Evolutionary conservation across 2,797 vertebrate species (phyloP).

Genomic region (Cottoperca gobio): DNA sequence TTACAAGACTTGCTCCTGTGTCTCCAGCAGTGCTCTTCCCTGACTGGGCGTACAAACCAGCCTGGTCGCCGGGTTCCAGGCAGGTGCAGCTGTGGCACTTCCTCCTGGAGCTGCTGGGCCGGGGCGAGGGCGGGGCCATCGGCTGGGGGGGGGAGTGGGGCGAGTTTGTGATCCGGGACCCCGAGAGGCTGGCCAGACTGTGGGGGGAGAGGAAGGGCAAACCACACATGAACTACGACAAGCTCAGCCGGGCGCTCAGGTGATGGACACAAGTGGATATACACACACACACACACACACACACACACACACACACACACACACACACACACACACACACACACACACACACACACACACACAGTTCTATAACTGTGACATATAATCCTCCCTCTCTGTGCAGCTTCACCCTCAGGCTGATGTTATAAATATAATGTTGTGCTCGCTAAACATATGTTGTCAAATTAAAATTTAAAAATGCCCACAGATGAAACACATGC

Average conservation of each 20-base stretch:
- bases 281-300: background rate
- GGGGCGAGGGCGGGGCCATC: slow-evolving; percentile 78
- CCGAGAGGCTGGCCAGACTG: slow-evolving; percentile 81
- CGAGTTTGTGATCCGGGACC: slow-evolving; percentile 84
- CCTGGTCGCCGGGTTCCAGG: slow-evolving; percentile 84
- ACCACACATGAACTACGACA: slow-evolving; percentile 89
- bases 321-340: background rate
- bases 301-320: background rate
- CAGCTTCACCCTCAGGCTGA: slow-evolving; percentile 38
- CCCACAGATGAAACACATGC: slow-evolving; percentile 34
- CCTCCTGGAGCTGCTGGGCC: slow-evolving; percentile 82
- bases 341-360: slow-evolving; percentile 3
- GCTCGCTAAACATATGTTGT: slow-evolving; percentile 31
- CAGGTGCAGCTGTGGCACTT: slow-evolving; percentile 87
- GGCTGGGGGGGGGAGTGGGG: slow-evolving; percentile 85
- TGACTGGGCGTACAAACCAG: slow-evolving; percentile 87
- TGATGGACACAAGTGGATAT: slow-evolving; percentile 29
- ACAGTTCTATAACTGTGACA: background rate
- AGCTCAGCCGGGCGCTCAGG: slow-evolving; percentile 88
- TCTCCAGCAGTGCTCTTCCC: slow-evolving; percentile 82
- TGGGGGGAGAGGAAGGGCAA: slow-evolving; percentile 87
- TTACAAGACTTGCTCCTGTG: background rate
- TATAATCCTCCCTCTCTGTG: slow-evolving; percentile 12
- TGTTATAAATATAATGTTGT: slow-evolving; percentile 37
- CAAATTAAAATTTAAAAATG: slow-evolving; percentile 49